Evolutionary conservation across 2,888 invertebrate genomes (phyloP), one percentile per base, ranked within the genome.

Genomic region (Caenorhabditis sp.): DNA sequence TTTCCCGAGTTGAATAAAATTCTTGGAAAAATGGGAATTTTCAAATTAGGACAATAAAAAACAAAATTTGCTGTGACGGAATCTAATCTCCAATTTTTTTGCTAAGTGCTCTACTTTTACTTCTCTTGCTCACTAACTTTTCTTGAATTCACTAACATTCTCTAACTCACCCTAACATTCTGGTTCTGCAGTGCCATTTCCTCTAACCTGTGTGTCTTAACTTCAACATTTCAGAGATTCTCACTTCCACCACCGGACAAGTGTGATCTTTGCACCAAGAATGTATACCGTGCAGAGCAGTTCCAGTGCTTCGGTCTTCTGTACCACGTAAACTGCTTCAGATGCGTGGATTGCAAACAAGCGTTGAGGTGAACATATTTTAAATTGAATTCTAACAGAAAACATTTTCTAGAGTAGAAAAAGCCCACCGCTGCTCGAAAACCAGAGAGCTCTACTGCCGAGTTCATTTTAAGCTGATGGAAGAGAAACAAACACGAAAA

Each of bases 311-410:
- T 87, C 71, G 87, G 86, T 0, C 58, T 74, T 50, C 77, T 85
- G 28, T 88, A 85, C 40, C 88, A 88, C 65, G 70, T 83, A 11
- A 86, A 85, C 55, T 88, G 88, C 58, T 88, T 88, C 83, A 67
- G 87, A 69, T 88, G 88, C 64, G 9, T 53, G 13, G 83, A 84
- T 20, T 88, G 88, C 77, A 76, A 80, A 64, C 87, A 87, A 51
- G 77, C 85, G 11, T 64, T 88, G 51, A 85, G 88, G 88, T 88
- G 15, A n/a, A 32, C n/a, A 40, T 53, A 22, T n/a, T 15, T 47
- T 18, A 6, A 26, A 15, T 22, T 24, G 15, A 37, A 60, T 8
- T 2, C 5, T 32, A 9, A 32, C 32, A 4, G 32, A 32, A 13
- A 40, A 15, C 15, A n/a, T 15, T 9, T 15, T 32, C 20, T 81